Base-by-base conservation (phyloP, 2,797 vertebrate species). In the Amphiprion clarkii region DNA sequence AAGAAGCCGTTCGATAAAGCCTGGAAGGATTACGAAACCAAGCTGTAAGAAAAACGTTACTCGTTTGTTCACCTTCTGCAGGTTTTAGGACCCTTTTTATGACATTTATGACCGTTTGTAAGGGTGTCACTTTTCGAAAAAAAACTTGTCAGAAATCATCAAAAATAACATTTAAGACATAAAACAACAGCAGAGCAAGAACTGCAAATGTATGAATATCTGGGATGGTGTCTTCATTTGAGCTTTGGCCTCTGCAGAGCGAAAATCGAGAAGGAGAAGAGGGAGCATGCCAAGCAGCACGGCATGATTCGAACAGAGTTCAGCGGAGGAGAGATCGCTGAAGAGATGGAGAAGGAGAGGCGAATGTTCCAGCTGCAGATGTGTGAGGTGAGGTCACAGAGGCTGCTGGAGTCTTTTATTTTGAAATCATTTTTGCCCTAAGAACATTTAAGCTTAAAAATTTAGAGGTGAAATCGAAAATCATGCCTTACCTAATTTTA, bases 1-100 rank as follows among this genome's bases (percentile, higher is more conserved):
- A 99, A 98, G 94, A 99, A 99, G 86, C 96, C 97, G n/a, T 99
- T 99, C 62, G 98, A 99, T 87, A 99, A 99, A 94, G 94, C 98
- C 68, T 99, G 97, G 97, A 99, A 99, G 88, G 98, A 99, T 84
- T 99, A 99, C 25, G 98, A 99, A 92, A 96, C 96, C 60, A 99
- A 99, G 95, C 94, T 99, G 98, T 99, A 94, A 95, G 98, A 61
- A 10, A 14, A 61, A 19, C 5, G 33, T 36, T 7, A 36, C 33
- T 36, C 8, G 9, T 36, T 10, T 36, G 33, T 36, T 36, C 9
- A 10, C 8, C 33, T 36, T 36, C 33, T 36, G 33, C 8, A 36
- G 33, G 33, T 2, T 36, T 36, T 36, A 10, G 2, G 33, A 36
- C 33, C 7, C 33, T 9, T 36, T 36, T 10, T 10, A 8, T 36